Conservation (phyloP, 1,140 invertebrate species). For the Pogonus chalceus region DNA sequence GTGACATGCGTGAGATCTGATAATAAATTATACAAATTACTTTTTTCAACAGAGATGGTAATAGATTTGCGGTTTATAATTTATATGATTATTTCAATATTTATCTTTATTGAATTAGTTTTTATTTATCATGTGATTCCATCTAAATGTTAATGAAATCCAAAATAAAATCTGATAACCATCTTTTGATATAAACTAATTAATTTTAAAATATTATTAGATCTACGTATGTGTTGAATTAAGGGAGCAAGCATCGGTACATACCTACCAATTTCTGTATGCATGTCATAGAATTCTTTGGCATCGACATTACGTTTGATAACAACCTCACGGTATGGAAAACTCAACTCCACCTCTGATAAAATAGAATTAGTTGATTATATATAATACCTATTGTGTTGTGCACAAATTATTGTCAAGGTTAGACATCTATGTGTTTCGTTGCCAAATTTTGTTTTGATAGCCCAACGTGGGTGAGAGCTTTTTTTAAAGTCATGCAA, state of each 20-base stretch:
- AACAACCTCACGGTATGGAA: slow-evolving; percentile 70
- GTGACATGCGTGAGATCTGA: too few relatives aligned
- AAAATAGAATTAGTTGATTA: slow-evolving; percentile 27
- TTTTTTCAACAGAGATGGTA: too few relatives aligned
- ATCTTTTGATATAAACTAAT: too few relatives aligned
- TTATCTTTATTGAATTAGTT: too few relatives aligned
- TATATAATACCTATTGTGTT: not conserved
- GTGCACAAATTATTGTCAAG: not conserved
- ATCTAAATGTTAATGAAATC: too few relatives aligned
- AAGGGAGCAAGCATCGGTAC: slow-evolving; percentile 21
- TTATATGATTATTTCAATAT: too few relatives aligned
- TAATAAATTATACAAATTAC: too few relatives aligned
- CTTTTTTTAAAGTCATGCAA: slow-evolving; percentile 4
- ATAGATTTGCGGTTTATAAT: too few relatives aligned
- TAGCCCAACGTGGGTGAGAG: not conserved
- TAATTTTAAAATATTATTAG: too few relatives aligned
- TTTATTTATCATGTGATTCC: too few relatives aligned
- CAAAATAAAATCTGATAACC: too few relatives aligned
- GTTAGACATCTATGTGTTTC: slow-evolving; percentile 1
- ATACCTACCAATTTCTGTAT: slow-evolving; percentile 70
- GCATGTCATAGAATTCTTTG: slow-evolving; percentile 68
- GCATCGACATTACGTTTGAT: slow-evolving; percentile 67
- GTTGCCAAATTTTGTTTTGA: slow-evolving; percentile 9
- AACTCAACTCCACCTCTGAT: slow-evolving; percentile 75
- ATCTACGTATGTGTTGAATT: too few relatives aligned